Evolutionary conservation across 2,797 vertebrate species (phyloP), one percentile per base, ranked within the genome.

Genomic region (Clarias pachynema): DNA sequence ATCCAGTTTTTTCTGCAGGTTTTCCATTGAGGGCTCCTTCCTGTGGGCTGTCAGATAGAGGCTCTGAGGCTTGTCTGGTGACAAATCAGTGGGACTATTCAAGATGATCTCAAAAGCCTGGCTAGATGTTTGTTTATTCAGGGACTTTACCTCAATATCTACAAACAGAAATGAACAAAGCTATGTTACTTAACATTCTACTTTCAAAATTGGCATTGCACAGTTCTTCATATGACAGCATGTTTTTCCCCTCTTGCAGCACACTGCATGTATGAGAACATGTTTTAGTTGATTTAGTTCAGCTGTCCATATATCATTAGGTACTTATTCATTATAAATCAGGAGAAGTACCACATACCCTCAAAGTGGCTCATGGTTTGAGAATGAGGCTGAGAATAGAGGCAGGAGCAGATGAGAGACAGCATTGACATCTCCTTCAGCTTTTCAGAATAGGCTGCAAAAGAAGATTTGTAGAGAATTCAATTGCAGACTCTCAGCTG

Each of bases 71-170:
- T 95, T 96, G 89, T 97, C 96, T 0, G 95, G 94, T 40, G 96
- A 96, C 78, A 94, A 88, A 87, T 97, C 96, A 18, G 95, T 94
- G 81, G 96, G 96, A 0, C 93, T 95, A 92, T 97, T 97, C 90
- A 98, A 92, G 86, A 97, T 97, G 89, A 98, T 96, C 89, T 98
- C 97, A 0, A 97, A 98, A 44, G 97, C 95, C 93, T 98, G 97
- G 73, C 97, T 97, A 2, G 97, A 97, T 20, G 95, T 93, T 87
- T 96, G 94, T 91, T 97, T 97, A 92, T 97, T 96, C 92, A 97
- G 91, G 81, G 95, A 94, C 91, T 97, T 97, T 87, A 97, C 97
- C 88, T 97, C 96, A 95, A 98, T 96, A 84, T 97, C 97, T 98
- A 93, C 74, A 49, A 26, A 70, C 16, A 72, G 56, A 72, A 59